Base-by-base conservation (phyloP, 2,797 vertebrate genomes). In the Peromyscus nudipes region DNA sequence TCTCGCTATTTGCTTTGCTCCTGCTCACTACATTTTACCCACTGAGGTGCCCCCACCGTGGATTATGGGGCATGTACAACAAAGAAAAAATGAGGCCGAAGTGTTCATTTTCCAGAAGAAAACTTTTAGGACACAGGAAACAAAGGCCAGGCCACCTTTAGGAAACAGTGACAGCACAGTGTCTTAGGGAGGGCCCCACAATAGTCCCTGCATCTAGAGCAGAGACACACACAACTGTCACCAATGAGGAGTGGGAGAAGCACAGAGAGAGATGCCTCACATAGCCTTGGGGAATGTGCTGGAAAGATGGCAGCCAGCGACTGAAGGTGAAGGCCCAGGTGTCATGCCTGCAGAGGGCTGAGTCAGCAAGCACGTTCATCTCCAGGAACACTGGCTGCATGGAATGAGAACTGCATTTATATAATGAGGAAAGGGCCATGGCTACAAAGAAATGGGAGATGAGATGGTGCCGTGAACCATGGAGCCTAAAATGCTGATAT, bases 311-410 rank as follows among this genome's bases (percentile, higher is more conserved):
- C 52, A 1, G 11, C 27, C 23, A 0, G 23, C 1, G 0, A 27
- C 19, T 31, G 29, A 87, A 31, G 57, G 4, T 46, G 34, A 27
- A 80, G 52, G 37, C 80, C 29, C 75, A 2, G 31, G 49, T 0
- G 25, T 0, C 3, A 0, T 0, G 1, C 12, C 49, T 40, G 25
- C 34, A 0, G 0, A 40, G 34, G 2, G 40, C 88, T 52, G 52
- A 96, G 19, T 65, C 67, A 4, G 62, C 2, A 1, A 89, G 55
- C 6, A 14, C 40, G 0, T 67, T 37, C 29, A 0, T 60, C 83
- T 65, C 62, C 29, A 76, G 91, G n/a, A 91, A 87, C 25, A 69
- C 19, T 34, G 1, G 29, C 71, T 69, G 64, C 55, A 27, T 13
- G 29, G 9, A 71, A 43, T 0, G 6, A 82, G 40, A 43, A 6